Evolutionary conservation across 2,888 invertebrate species (phyloP).

Genomic region (Stegana nigrithorax): DNA sequence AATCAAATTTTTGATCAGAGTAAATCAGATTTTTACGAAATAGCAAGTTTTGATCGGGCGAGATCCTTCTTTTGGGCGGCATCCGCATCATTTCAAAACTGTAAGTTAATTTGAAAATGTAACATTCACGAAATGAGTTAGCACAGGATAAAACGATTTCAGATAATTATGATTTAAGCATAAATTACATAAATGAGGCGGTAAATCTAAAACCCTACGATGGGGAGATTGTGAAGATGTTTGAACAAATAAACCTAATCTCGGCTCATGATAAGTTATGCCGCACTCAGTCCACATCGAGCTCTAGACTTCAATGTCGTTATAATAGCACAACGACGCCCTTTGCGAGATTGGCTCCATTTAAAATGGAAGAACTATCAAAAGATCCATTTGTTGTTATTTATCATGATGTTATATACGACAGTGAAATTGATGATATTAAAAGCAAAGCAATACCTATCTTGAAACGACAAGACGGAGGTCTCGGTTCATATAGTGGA

Average conservation of each 20-base stretch:
- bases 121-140: not conserved
- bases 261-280: constrained; percentile 18
- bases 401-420: constrained; percentile 29
- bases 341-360: constrained; percentile 28
- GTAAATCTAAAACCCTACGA: constrained; percentile 2
- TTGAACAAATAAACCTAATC: too few species aligned
- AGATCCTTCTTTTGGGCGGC: too few species aligned
- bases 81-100: not conserved
- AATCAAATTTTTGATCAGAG: constrained; percentile 12
- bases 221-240: not conserved
- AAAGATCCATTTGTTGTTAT: constrained; percentile 26
- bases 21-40: not conserved
- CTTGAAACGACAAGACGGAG: constrained; percentile 10
- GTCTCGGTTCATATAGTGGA: not conserved
- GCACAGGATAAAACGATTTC: not conserved
- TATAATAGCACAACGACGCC: constrained; percentile 24
- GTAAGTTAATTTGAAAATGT: not conserved
- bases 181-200: not conserved
- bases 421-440: constrained; percentile 20
- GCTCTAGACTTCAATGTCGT: constrained; percentile 13
- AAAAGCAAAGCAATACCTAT: not conserved
- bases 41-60: not conserved
- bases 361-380: constrained; percentile 26
- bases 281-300: not conserved
- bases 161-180: not conserved